These are phyloP conservation scores for Coremacera marginata DNA, from an alignment of 2,888 invertebrate genomes.

Conservation along the genomic window DNA sequence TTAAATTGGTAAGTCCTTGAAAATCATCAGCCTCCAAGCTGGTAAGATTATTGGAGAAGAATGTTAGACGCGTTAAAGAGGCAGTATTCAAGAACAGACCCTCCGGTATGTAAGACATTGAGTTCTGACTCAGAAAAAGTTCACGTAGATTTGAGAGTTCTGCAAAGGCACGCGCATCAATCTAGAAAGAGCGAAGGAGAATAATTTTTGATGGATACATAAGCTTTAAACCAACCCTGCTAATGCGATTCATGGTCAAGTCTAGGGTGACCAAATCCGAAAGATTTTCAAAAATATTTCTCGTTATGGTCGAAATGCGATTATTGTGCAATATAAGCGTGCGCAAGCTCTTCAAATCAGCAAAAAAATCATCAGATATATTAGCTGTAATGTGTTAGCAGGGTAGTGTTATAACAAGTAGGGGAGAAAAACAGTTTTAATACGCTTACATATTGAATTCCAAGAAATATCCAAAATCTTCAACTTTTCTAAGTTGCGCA, in stretches of 20 bases:
- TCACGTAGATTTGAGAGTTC: constrained; percentile 69
- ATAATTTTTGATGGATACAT: not conserved
- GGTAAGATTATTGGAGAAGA: constrained; percentile 72
- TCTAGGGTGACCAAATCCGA: constrained; percentile 60
- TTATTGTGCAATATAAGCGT: constrained; percentile 70
- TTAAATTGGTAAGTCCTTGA: constrained; percentile 69
- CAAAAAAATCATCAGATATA: constrained; percentile 64
- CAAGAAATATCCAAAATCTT: constrained; percentile 74
- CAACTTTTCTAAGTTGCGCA: constrained; percentile 71
- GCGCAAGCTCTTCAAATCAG: constrained; percentile 60
- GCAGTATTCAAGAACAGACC: constrained; percentile 69
- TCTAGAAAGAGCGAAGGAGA: constrained; percentile 46
- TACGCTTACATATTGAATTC: constrained; percentile 71
- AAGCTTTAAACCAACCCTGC: constrained; percentile 53
- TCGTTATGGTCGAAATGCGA: constrained; percentile 66
- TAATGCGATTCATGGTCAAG: constrained; percentile 65
- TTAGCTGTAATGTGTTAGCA: constrained; percentile 51
- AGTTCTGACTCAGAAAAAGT: constrained; percentile 73
- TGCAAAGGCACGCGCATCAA: constrained; percentile 69
- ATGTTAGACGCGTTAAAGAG: constrained; percentile 71
- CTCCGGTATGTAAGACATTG: constrained; percentile 70
- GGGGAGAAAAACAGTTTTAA: not conserved
- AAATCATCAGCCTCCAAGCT: constrained; percentile 70
- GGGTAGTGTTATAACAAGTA: not conserved
- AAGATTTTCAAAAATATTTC: constrained; percentile 61